Evolutionary conservation across 2,888 invertebrate genomes (phyloP), one percentile per base, ranked within the genome.

Genomic region (Torymus auratus): DNA sequence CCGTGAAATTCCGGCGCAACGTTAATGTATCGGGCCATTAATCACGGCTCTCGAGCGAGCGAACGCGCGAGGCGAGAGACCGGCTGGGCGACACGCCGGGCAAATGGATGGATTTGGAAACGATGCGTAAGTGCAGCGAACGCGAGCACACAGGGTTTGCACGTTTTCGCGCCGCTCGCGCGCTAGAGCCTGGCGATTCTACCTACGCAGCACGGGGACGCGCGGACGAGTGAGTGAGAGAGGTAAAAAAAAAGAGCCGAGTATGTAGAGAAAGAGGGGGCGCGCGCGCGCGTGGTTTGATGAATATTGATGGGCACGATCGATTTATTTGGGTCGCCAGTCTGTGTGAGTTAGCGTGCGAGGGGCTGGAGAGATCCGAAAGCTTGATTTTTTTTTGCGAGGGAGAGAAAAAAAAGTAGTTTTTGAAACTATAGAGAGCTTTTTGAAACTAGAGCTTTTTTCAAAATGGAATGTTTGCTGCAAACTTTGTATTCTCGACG

Each of bases 1-100:
- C 65, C 78, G 71, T 70, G 70, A 80, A 78, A 80, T 80, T 75
- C 71, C 71, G 20, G 61, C 60, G 80, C 76, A 78, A 76, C 72
- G 83, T 82, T 83, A 83, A 84, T 82, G 82, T 79, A 78, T 78
- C 80, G 76, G 78, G 78, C 64, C 83, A 84, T 84, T 84, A 83
- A 84, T 84, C 84, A 84, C 82, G 68, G 53, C 23, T 13, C 41
- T 67, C 67, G 67, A 12, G 67, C 41, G 41, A 41, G 41, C 41
- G 7, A 41, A 41, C 41, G 41, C 41, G 41, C 41, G 41, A 41
- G 41, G 41, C 17, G 61, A 70, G 65, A 14, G 10, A n/a, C n/a
- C 68, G 41, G 28, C 52, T 23, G 56, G 28, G 71, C 81, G 84
- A 81, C 81, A 78, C 72, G 17, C 77, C 67, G 58, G 64, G 82